These are phyloP conservation scores for Enteromius afrohamiltoni DNA, from an alignment of 2,797 vertebrate genomes.

Conservation along the genomic window DNA sequence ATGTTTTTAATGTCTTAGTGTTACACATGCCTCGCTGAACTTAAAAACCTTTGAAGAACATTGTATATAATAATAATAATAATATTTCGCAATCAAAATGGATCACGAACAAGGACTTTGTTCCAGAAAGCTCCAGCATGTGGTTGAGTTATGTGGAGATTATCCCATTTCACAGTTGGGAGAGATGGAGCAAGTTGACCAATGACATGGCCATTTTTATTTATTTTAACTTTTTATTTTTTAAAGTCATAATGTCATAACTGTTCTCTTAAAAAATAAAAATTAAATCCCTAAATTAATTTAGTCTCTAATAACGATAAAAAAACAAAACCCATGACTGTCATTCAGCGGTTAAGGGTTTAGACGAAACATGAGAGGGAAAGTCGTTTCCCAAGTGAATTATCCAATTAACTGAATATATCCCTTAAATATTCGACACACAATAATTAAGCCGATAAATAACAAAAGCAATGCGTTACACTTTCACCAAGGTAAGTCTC, in stretches of 20 bases:
- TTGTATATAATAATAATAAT: background rate
- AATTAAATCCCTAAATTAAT: background rate
- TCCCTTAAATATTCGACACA: background rate
- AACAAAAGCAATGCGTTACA: background rate
- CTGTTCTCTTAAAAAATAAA: background rate
- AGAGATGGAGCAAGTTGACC: background rate
- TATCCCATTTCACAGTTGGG: background rate
- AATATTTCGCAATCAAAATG: background rate
- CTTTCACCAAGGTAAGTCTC: background rate
- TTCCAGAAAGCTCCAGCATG: constrained; percentile 20
- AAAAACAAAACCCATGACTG: background rate
- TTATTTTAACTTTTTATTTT: background rate
- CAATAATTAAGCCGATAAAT: background rate
- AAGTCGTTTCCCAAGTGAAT: background rate
- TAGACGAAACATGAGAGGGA: too few species aligned
- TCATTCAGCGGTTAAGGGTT: background rate
- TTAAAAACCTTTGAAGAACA: background rate
- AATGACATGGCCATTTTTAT: background rate
- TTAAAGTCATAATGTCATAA: background rate
- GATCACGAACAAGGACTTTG: background rate
- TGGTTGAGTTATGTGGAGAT: background rate
- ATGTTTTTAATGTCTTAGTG: background rate
- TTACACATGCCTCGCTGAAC: background rate
- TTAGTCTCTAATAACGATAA: too few species aligned
- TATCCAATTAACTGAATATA: background rate